Conservation (phyloP, 2,113 vertebrate genomes). For the Sphaerodactylus townsendi region DNA sequence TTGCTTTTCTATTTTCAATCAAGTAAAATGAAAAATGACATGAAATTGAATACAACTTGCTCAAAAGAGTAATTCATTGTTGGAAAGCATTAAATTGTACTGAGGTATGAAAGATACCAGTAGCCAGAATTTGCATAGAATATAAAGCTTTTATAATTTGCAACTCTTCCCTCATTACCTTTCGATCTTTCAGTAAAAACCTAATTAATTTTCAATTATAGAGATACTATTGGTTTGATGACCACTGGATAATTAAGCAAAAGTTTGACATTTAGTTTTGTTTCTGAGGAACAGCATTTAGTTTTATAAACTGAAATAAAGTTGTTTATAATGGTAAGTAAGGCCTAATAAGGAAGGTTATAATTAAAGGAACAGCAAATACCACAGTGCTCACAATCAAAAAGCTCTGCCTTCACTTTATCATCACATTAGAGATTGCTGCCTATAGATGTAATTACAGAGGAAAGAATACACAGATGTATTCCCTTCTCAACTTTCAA, state of each 20-base stretch:
- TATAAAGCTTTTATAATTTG: slow-evolving; percentile 44
- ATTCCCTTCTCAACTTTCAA: neutral
- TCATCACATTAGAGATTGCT: neutral
- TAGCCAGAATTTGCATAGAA: slow-evolving; percentile 15
- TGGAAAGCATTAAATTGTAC: slow-evolving; percentile 34
- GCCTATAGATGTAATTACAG: neutral
- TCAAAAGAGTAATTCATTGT: slow-evolving; percentile 27
- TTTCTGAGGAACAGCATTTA: slow-evolving; percentile 39
- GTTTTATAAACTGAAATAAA: slow-evolving; percentile 39
- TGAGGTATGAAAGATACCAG: slow-evolving; percentile 32
- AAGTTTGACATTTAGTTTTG: slow-evolving; percentile 30
- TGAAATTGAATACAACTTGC: slow-evolving; percentile 39
- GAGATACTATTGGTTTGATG: slow-evolving; percentile 13
- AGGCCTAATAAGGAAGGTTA: neutral
- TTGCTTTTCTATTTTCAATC: slow-evolving; percentile 50
- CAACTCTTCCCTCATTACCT: slow-evolving; percentile 42
- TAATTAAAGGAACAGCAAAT: neutral
- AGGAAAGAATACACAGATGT: neutral
- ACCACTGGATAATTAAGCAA: slow-evolving; percentile 52
- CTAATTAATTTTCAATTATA: slow-evolving; percentile 59
- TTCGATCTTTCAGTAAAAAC: slow-evolving; percentile 49
- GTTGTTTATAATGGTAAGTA: slow-evolving; percentile 26
- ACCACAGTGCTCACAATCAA: neutral
- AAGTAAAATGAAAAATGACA: slow-evolving; percentile 51
- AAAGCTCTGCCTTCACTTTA: neutral